These are phyloP conservation scores for Aphrophora alni DNA, from an alignment of 2,888 invertebrate species.

Conservation along the genomic window DNA sequence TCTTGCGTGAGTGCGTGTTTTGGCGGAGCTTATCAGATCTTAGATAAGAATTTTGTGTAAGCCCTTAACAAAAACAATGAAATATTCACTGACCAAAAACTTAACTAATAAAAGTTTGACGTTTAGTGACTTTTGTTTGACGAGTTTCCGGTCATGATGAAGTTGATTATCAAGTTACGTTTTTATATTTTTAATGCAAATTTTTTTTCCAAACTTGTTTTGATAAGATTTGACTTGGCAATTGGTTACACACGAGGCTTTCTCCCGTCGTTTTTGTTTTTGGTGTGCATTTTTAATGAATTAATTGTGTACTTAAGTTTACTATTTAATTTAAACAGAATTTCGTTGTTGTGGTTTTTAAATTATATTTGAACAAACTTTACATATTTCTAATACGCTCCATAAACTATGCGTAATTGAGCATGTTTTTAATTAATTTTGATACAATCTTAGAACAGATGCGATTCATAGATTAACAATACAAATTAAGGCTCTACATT, in stretches of 20 bases:
- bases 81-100: neutral
- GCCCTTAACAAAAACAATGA: neutral
- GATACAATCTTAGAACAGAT: no score
- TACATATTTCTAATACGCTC: no score
- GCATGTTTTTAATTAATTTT: no score
- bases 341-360: no score
- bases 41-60: neutral
- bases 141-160: neutral
- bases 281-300: no score
- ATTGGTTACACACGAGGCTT: neutral
- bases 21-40: neutral
- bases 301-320: no score
- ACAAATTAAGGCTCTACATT: no score
- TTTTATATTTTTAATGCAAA: neutral
- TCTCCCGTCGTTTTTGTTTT: neutral
- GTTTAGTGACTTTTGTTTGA: neutral
- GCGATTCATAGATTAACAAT: no score
- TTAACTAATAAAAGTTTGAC: neutral
- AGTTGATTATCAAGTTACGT: neutral
- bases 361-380: no score
- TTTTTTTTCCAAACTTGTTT: neutral
- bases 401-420: no score
- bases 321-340: no score
- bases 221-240: neutral
- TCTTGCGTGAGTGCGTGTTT: neutral